These are phyloP conservation scores for Ectobius pallidus DNA, from an alignment of 2,888 invertebrate genomes.

Conservation along the genomic window DNA sequence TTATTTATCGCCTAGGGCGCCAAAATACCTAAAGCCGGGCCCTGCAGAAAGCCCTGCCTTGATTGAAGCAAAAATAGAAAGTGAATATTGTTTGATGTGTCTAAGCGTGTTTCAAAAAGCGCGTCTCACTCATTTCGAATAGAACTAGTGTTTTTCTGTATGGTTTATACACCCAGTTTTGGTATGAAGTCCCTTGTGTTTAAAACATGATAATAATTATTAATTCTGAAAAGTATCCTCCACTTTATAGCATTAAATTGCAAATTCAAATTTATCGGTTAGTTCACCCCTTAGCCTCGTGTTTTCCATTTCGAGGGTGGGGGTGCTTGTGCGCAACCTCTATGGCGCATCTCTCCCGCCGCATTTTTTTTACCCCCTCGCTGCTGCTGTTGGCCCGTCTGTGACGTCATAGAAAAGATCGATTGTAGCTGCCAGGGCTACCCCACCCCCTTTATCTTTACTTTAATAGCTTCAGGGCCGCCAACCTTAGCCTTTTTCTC, in stretches of 20 bases:
- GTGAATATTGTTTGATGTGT: too few species aligned
- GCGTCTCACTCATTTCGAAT: too few species aligned
- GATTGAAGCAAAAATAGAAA: too few species aligned
- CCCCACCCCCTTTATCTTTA: conserved; percentile 48
- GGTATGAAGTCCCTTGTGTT: too few species aligned
- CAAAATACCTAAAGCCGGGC: too few species aligned
- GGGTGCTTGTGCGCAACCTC: conserved; percentile 42
- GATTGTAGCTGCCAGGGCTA: conserved; percentile 41
- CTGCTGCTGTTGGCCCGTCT: conserved; percentile 25
- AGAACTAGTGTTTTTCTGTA: too few species aligned
- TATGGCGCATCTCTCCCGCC: conserved; percentile 39
- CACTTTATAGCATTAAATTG: neutral
- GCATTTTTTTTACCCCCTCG: conserved; percentile 30
- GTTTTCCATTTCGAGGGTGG: neutral
- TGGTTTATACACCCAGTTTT: too few species aligned
- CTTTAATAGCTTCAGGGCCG: conserved; percentile 25
- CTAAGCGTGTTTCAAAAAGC: too few species aligned
- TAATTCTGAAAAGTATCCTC: neutral
- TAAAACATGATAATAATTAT: neutral
- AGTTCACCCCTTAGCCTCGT: neutral
- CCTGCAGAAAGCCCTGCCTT: too few species aligned
- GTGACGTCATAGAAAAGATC: conserved; percentile 43
- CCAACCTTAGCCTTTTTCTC: conserved; percentile 6
- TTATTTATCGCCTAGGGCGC: too few species aligned
- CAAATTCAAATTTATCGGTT: conserved; percentile 14